A percentile compares a stretch with the other conserved stretches of the same genome.
Evolutionary conservation across 2,113 vertebrate species (phyloP).

Genomic region (Planiliza haematocheilus): DNA sequence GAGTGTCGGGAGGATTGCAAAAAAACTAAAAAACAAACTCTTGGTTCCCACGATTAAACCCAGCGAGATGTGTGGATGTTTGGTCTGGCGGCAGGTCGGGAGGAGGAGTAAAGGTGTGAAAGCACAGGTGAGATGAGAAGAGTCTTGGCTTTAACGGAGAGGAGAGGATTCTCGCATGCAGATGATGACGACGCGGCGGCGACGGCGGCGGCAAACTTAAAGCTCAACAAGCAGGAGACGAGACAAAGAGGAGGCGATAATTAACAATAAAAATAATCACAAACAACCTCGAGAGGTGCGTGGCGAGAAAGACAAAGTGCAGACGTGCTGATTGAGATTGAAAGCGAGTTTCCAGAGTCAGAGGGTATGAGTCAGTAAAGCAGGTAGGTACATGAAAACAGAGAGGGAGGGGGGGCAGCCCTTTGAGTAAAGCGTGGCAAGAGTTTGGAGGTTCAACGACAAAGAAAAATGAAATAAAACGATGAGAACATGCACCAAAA

Average conservation of each 20-base stretch:
- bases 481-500: constrained; percentile 45
- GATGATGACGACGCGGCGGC: too few species aligned
- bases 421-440: constrained; percentile 78
- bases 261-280: too few species aligned
- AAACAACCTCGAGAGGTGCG: constrained; percentile 4
- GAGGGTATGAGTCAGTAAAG: too few species aligned
- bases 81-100: constrained; percentile 51
- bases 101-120: background rate
- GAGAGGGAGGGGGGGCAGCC: constrained; percentile 71
- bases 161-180: constrained; percentile 46
- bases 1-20: constrained; percentile 48
- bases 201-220: constrained; percentile 58
- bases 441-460: constrained; percentile 26
- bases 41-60: constrained; percentile 63
- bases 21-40: constrained; percentile 71
- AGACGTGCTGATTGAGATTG: constrained; percentile 80
- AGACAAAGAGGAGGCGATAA: background rate
- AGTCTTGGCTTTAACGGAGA: constrained; percentile 65
- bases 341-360: constrained; percentile 30
- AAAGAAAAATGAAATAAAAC: background rate
- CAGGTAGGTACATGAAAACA: background rate
- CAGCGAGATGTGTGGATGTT: constrained; percentile 55
- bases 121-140: constrained; percentile 14
- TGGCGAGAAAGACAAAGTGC: constrained; percentile 81
- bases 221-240: constrained; percentile 54